Percentiles rank a stretch among this genome's conserved stretches.
Conservation (phyloP, 2,888 invertebrate species). For the Morpho deidamia region DNA sequence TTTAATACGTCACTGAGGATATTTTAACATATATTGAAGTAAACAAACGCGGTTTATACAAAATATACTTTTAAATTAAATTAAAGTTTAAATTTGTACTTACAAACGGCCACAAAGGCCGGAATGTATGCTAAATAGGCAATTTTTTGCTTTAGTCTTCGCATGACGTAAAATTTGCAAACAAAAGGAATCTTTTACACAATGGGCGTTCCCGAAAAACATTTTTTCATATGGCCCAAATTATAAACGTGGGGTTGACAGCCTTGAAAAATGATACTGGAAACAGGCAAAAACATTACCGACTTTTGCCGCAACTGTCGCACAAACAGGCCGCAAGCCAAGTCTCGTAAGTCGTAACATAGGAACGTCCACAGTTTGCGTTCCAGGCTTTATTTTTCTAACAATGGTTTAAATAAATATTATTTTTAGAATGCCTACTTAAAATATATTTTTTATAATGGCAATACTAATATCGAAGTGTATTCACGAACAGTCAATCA, state of each 20-base stretch:
- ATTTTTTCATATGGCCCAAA: conserved; percentile 21
- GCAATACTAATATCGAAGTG: too few relatives aligned
- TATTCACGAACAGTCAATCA: too few relatives aligned
- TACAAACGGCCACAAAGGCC: conserved; percentile 7
- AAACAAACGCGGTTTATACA: not conserved
- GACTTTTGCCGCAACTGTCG: conserved; percentile 11
- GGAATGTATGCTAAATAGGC: conserved; percentile 22
- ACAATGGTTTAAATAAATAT: too few relatives aligned
- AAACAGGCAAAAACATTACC: conserved; percentile 17
- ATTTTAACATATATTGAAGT: too few relatives aligned
- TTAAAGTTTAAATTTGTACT: not conserved
- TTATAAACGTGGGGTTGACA: conserved; percentile 25
- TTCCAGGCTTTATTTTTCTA: too few relatives aligned
- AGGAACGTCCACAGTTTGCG: not conserved
- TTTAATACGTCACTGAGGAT: too few relatives aligned
- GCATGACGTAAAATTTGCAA: conserved; percentile 20
- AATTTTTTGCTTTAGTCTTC: conserved; percentile 14
- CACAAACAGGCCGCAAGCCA: not conserved
- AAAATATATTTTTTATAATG: too few relatives aligned
- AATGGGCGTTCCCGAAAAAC: conserved; percentile 10
- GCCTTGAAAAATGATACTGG: conserved; percentile 25
- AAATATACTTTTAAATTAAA: too few relatives aligned
- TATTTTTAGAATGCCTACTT: too few relatives aligned
- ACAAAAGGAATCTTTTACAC: conserved; percentile 17
- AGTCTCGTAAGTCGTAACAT: not conserved